Evolutionary conservation across 1,140 invertebrate genomes (phyloP), one percentile per base, ranked within the genome.

Genomic region (Pseudomyrmex cubaensis): DNA sequence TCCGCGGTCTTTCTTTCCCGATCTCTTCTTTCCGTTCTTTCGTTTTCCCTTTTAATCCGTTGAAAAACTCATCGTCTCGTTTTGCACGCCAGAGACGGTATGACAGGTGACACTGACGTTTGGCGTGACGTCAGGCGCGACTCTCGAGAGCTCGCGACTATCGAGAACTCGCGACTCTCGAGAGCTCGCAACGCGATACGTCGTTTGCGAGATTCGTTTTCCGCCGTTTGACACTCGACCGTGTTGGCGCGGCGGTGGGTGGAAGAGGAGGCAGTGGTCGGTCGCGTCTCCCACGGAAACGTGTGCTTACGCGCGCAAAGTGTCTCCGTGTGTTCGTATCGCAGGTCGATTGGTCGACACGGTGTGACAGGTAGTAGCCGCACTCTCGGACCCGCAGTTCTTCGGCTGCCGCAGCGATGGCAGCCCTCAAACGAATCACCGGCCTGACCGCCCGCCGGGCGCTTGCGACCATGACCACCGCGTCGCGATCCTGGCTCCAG

Each of bases 351-450:
- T 52, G 78, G 20, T 12, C 10, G 50, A 52, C 50, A 10, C 48
- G 12, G 52, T 9, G 63, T 2, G 13, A 35, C 35, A 35, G 35
- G 5, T 35, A 35, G 35, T 5, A 35, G 5, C 35, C 35, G 35
- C 5, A 35, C 35, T 35, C 35, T 35, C 7, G 35, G 35, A 35
- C 5, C 35, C 35, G 35, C 35, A 35, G 35, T 35, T 35, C 5
- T 1, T 35, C 35, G 66, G 56, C 25, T 63, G 67, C 72, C 84
- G 35, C 83, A 87, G 91, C 76, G 72, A 93, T 93, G 92, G 93
- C 93, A 72, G 89, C 91, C 20, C 78, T 94, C 9, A 93, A 91
- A 62, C 86, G 90, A 69, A 90, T 94, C 83, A 90, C 89, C 64
- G 88, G 85, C 52, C 59, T 94, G 20, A 84, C 35, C 20, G 20